Conservation (phyloP, 2,797 vertebrate genomes). For the Diglossa cyanea region DNA sequence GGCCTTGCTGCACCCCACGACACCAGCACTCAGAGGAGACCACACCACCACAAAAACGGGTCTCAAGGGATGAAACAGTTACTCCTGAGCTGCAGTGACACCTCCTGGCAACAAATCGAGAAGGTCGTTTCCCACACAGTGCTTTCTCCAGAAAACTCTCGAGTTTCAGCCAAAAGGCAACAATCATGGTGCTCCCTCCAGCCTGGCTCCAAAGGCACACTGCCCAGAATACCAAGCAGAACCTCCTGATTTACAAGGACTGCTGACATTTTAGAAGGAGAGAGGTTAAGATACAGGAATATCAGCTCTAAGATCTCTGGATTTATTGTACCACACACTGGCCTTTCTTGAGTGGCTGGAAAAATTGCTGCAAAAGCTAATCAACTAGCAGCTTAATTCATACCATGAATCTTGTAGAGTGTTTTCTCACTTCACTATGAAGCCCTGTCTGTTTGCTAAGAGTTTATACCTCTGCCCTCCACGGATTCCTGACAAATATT, state of each 20-base stretch:
- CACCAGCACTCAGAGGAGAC: background rate
- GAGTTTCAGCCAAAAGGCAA: background rate
- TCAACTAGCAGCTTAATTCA: constrained; percentile 28
- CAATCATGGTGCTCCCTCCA: background rate
- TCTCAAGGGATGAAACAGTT: background rate
- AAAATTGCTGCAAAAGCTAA: constrained; percentile 30
- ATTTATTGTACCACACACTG: background rate
- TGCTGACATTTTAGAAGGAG: background rate
- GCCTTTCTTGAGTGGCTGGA: background rate
- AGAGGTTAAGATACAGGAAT: background rate
- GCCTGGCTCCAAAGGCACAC: background rate
- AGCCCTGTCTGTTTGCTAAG: constrained; percentile 4
- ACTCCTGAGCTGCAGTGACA: constrained; percentile 73
- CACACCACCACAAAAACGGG: background rate
- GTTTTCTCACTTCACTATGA: background rate
- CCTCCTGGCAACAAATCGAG: constrained; percentile 69
- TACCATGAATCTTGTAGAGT: constrained; percentile 28
- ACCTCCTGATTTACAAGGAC: background rate
- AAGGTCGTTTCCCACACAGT: background rate
- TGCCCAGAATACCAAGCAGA: background rate
- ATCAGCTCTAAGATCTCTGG: background rate
- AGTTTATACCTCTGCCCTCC: constrained; percentile 6
- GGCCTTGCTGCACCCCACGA: background rate
- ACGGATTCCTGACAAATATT: background rate
- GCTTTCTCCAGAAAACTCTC: background rate